Conservation (phyloP, 2,113 vertebrate genomes). For the Mohoua ochrocephala region DNA sequence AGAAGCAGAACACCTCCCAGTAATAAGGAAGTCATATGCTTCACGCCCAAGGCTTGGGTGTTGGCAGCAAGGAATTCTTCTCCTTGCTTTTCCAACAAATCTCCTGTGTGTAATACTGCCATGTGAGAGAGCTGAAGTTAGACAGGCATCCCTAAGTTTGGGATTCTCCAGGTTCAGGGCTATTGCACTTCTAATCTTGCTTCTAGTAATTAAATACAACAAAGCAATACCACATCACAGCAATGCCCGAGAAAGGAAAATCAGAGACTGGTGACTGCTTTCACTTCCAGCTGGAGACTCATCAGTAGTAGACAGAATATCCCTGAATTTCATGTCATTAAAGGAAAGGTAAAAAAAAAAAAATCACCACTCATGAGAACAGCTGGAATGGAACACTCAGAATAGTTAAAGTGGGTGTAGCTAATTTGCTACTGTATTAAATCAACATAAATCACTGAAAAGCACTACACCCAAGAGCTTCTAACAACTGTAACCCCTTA, state of each 20-base stretch:
- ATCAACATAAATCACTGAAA: neutral
- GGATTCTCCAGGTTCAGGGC: neutral
- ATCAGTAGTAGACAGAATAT: neutral
- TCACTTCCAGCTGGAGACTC: neutral
- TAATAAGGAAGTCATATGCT: neutral
- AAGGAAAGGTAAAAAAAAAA: neutral
- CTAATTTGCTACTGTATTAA: neutral
- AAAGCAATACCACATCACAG: neutral
- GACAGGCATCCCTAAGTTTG: neutral
- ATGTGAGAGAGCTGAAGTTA: neutral
- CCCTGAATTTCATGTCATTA: neutral
- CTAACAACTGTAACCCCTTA: neutral
- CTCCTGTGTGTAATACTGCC: neutral
- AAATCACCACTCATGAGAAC: neutral
- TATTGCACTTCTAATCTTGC: neutral
- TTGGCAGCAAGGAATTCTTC: neutral
- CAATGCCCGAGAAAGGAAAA: neutral
- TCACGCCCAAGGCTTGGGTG: neutral
- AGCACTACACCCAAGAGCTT: neutral
- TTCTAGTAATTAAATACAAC: neutral
- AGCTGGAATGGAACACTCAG: neutral
- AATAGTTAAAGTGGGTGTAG: neutral
- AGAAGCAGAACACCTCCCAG: neutral
- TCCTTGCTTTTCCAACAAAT: neutral
- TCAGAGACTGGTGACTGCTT: neutral